These are phyloP conservation scores for Cyrtorhinus lividipennis DNA, from an alignment of 1,140 invertebrate genomes.

Conservation along the genomic window DNA sequence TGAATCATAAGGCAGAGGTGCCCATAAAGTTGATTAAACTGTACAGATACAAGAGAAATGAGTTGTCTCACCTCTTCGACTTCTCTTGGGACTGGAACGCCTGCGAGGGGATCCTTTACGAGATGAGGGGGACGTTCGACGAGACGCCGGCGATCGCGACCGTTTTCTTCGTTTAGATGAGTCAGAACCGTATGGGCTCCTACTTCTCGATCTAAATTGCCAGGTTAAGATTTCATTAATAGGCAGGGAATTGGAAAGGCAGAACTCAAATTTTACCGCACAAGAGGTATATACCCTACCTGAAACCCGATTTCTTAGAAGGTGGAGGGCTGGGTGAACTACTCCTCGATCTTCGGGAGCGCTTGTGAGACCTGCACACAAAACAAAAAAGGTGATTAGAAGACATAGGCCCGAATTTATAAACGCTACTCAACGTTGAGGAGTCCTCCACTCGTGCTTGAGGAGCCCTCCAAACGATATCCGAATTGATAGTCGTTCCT, in stretches of 20 bases:
- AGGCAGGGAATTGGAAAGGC: not conserved
- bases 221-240: not conserved
- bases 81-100: not conserved
- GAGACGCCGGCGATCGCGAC: not conserved
- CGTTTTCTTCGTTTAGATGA: conserved; percentile 10
- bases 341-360: conserved; percentile 25
- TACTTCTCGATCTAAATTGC: conserved; percentile 21
- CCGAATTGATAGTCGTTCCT: too few species aligned
- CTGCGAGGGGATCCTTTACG: conserved; percentile 11
- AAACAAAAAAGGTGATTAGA: conserved; percentile 25
- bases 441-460: too few species aligned
- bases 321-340: conserved; percentile 24
- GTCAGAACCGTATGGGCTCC: conserved; percentile 18
- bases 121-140: not conserved
- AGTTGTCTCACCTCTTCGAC: not conserved
- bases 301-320: conserved; percentile 22
- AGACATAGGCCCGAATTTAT: too few species aligned
- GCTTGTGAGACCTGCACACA: conserved; percentile 16
- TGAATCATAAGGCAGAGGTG: not conserved
- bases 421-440: too few species aligned
- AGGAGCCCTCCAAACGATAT: too few species aligned
- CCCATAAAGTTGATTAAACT: not conserved
- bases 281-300: conserved; percentile 19
- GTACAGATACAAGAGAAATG: not conserved
- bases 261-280: not conserved